Evolutionary conservation across 2,797 vertebrate genomes (phyloP), one percentile per base, ranked within the genome.

Genomic region (Anguilla anguilla): DNA sequence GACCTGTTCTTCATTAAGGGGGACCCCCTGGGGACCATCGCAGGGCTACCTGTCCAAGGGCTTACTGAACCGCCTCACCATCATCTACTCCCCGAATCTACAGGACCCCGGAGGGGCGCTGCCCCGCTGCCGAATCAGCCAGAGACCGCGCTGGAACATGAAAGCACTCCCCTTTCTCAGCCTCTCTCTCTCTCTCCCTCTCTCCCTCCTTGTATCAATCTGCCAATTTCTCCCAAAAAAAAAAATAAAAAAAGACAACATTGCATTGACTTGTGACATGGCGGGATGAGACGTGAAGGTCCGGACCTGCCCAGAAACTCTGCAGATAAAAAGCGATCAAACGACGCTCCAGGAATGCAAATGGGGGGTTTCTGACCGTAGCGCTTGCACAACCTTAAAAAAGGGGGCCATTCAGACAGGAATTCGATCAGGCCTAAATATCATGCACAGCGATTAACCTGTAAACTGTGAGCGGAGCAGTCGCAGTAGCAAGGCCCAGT

Each of bases 1-100:
- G 97, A 96, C 96, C 96, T 97, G 97, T 97, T 98, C 97, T 98
- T 98, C 97, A 98, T 98, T 98, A 99, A 97, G 94, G 95, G 95
- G 90, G 91, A 93, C 95, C 97, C 97, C 96, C 96, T 90, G 92
- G 97, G 97, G 96, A 97, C 96, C 91, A 95, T 96, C 97, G 97
- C 96, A 90, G 91, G 94, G 96, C 97, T 98, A 98, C 97, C 97
- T 99, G 97, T 98, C 97, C 97, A 95, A 94, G 95, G 96, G 96
- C 95, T 97, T 97, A 98, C 96, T 97, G 97, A 97, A 97, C 97
- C 81, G 94, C 93, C 97, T 98, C 97, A 97, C 97, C 96, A 96
- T 96, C 95, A 93, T 95, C 92, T 93, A 95, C 91, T 95, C 93
- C 92, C 94, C 93, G 94, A 96, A 94, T 95, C 94, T 94, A 95